These are phyloP conservation scores for Ciconia nigra DNA, from an alignment of 2,797 vertebrate genomes.

Conservation along the genomic window DNA sequence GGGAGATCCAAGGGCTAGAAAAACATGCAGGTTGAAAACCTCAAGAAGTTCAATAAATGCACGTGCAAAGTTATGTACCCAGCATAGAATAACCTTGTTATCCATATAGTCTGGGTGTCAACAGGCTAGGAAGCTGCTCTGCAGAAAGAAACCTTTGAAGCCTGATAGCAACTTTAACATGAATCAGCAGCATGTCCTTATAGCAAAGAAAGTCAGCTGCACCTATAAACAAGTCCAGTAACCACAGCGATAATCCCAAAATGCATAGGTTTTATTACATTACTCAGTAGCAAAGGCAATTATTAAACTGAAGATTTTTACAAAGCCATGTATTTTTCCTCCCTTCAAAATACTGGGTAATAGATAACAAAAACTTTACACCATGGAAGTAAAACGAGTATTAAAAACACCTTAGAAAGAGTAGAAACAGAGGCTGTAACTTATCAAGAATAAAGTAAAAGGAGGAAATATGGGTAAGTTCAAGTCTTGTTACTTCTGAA, in stretches of 20 bases:
- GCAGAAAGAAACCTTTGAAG: not conserved
- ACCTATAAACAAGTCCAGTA: not conserved
- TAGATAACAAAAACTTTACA: not conserved
- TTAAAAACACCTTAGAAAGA: not conserved
- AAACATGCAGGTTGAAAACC: not conserved
- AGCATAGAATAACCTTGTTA: not conserved
- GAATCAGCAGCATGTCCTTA: not conserved
- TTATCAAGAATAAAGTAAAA: not conserved
- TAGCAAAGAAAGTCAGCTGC: not conserved
- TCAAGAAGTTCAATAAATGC: not conserved
- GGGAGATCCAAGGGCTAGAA: not conserved
- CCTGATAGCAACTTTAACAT: not conserved
- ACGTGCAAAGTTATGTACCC: not conserved
- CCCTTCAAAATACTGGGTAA: not conserved
- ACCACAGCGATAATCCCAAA: not conserved
- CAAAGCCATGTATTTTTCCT: not conserved
- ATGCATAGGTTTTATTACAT: not conserved
- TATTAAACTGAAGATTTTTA: not conserved
- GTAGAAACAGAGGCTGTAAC: not conserved
- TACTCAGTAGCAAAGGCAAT: too few relatives aligned
- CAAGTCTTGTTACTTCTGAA: conserved; percentile 27
- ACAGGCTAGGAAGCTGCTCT: not conserved
- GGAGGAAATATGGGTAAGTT: not conserved
- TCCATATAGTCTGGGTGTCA: not conserved
- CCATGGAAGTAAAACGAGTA: not conserved